Base-by-base conservation (phyloP, 1,140 invertebrate species). In the Drosophila kanapiae region DNA sequence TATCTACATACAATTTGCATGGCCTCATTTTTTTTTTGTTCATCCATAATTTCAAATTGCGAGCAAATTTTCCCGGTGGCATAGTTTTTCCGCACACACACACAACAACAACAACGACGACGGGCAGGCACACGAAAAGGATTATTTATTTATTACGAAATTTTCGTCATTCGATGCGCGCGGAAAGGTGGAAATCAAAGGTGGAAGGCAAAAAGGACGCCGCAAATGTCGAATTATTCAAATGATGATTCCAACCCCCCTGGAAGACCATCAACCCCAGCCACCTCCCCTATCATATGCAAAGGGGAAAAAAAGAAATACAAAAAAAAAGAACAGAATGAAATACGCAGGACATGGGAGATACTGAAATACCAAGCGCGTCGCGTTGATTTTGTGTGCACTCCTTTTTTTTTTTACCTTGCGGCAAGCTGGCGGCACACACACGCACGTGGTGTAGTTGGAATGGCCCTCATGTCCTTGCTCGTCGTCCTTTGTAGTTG, bases 121-220 rank as follows among this genome's bases (percentile, higher is more conserved):
- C n/a, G n/a, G n/a, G n/a, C 68, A 74, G 43, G 65, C 53, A 48
- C 29, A 63, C 49, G 54, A 80, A 74, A 87, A 84, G 84, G 84
- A 88, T 88, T 88, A 88, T 88, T 88, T 88, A 88, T 88, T 88
- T 88, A 88, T 88, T 88, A 88, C 84, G 60, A 88, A 84, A 90
- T 90, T 88, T 88, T 88, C 84, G 85, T 88, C 84, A 88, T 88
- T 88, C 84, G 84, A 88, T 88, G 84, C 80, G 84, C 79, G 83
- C 76, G 83, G 84, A 87, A 87, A 87, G 83, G 79, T 87, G 77
- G 76, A 82, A 71, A 82, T 49, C 65, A 78, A 80, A 71, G 57
- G 54, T 70, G 80, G 61, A 84, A 56, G 58, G 60, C 70, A 77
- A 35, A 53, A 67, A 31, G 71, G 60, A 56, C 58, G 82, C 84